Base-by-base conservation (phyloP, 2,888 invertebrate species). In the Xestia rhomboidea region DNA sequence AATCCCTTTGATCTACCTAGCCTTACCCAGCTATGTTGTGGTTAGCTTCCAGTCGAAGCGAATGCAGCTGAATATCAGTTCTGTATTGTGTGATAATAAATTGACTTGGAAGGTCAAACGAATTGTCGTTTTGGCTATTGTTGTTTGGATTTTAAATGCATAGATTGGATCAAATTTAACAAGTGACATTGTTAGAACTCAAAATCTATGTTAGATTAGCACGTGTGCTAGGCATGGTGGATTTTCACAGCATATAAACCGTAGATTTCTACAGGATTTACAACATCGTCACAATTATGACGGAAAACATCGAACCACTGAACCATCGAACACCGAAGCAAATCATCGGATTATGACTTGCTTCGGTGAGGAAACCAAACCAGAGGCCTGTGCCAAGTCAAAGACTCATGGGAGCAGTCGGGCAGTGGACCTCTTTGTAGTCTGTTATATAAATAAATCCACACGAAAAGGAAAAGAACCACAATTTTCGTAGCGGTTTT, bases 51-150 rank as follows among this genome's bases (percentile, higher is more conserved):
- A 41, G 15, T 15, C 30, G n/a, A n/a, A 41, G 24, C 63, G 24
- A 38, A 63, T 38, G 38, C 13, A 41, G n/a, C n/a, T n/a, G n/a
- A 64, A 41, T 64, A 11, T 13, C 7, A 10, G n/a, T 64, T 41
- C 27, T 41, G 8, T 64, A 15, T 62, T 51, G 49, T 76, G 21
- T 5, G 10, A n/a, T 18, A 49, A 41, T 41, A 64, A 64, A 49
- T 62, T 41, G 30, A 62, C 49, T 38, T 30, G 49, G 11, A 60
- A 62, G 38, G 46, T 76, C 24, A 76, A 41, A 76, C 30, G 2
- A 62, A 75, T 62, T 41, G 38, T 13, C 11, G 8, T 27, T 62
- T 57, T 62, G 30, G 10, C 18, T 41, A 54, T 41, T 44, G 73
- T 54, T 30, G 30, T 51, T 41, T 1, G 2, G n/a, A 64, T 64